phyloP scores from a whole-genome alignment of 2,113 vertebrate genomes.

The Perccottus glenii region DNA sequence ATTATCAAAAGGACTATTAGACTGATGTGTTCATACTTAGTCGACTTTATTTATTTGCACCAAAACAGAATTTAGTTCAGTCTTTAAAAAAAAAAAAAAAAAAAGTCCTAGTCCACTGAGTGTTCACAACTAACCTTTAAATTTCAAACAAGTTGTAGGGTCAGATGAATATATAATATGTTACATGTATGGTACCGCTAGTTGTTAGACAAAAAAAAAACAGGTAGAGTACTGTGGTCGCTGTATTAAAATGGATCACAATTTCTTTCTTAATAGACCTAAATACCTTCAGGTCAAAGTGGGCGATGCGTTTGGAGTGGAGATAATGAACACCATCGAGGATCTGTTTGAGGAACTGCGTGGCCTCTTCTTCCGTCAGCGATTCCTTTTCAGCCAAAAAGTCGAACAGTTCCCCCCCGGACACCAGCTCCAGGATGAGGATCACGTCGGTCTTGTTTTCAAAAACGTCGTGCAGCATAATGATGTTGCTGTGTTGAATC shows the following conservation, averaged over 20 bases:
- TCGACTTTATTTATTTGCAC: no score
- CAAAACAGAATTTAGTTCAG: no score
- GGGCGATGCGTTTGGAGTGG: slow-evolving; percentile 93
- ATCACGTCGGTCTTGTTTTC: slow-evolving; percentile 98
- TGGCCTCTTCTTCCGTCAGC: slow-evolving; percentile 95
- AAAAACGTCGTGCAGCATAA: slow-evolving; percentile 96
- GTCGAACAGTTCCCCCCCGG: slow-evolving; percentile 93
- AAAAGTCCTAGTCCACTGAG: no score
- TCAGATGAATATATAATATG: not conserved
- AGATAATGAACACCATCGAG: slow-evolving; percentile 94
- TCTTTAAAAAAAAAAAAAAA: no score
- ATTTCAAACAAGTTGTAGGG: no score
- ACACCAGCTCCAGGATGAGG: slow-evolving; percentile 97
- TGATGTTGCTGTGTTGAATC: slow-evolving; percentile 98
- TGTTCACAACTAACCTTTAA: no score
- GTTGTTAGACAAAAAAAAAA: no score
- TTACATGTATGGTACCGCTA: not conserved
- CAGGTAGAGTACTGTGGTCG: no score
- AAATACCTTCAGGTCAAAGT: slow-evolving; percentile 94
- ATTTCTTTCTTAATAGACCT: no score
- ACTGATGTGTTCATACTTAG: no score
- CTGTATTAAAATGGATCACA: no score
- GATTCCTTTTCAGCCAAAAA: slow-evolving; percentile 98
- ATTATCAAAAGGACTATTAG: no score
- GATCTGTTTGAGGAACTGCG: slow-evolving; percentile 98